Conservation (phyloP, 2,888 invertebrate species). For the Minunthozetes semirufus region DNA sequence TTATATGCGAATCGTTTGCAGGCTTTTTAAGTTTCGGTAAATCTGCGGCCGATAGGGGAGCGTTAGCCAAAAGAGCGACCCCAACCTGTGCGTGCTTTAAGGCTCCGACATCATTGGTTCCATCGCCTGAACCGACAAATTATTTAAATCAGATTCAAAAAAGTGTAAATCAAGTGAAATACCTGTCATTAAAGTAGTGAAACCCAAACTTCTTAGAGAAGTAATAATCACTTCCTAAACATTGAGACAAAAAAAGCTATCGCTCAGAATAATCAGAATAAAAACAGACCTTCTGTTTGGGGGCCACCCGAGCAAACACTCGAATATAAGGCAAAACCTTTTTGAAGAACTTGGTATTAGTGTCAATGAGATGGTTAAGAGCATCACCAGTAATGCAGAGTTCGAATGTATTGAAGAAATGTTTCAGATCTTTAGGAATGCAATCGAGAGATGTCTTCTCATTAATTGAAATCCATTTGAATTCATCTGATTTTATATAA, state of each 20-base stretch:
- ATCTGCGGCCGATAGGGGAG: slow-evolving; percentile 31
- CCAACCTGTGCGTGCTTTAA: slow-evolving; percentile 95
- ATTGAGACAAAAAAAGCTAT: background rate
- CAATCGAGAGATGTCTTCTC: slow-evolving; percentile 46
- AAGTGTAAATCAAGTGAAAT: background rate
- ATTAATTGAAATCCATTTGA: slow-evolving; percentile 51
- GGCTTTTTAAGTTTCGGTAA: slow-evolving; percentile 30
- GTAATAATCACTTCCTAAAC: slow-evolving; percentile 75
- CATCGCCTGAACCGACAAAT: slow-evolving; percentile 62
- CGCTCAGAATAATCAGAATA: background rate
- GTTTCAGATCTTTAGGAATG: slow-evolving; percentile 49
- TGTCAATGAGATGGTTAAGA: slow-evolving; percentile 61
- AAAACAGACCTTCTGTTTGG: slow-evolving; percentile 74
- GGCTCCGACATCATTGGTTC: slow-evolving; percentile 98
- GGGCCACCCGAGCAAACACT: slow-evolving; percentile 93
- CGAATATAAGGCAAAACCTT: slow-evolving; percentile 74
- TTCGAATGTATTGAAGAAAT: slow-evolving; percentile 68
- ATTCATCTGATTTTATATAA: background rate
- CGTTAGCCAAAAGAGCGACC: slow-evolving; percentile 39
- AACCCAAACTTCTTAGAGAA: slow-evolving; percentile 76
- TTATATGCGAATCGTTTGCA: slow-evolving; percentile 29
- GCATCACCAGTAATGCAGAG: slow-evolving; percentile 94
- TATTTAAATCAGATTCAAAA: background rate
- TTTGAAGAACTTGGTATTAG: slow-evolving; percentile 59
- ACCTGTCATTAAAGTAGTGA: slow-evolving; percentile 89